Base-by-base conservation (phyloP, 1,140 invertebrate species). In the Phthorimaea operculella region DNA sequence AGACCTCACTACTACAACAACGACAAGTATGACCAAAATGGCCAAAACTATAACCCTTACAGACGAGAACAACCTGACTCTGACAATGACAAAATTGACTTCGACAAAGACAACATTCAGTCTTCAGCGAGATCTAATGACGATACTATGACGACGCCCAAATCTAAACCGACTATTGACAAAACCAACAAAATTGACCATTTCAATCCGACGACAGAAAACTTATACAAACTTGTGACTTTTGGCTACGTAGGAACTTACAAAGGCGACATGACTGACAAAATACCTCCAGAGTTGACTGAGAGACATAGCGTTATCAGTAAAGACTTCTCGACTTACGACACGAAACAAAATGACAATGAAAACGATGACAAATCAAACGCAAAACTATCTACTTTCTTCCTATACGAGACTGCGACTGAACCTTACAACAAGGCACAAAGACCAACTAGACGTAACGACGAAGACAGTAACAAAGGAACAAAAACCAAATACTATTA, bases 401-500 rank as follows among this genome's bases (percentile, higher is more conserved):
- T 74, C 53, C 49, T 72, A 14, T 79, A 79, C 50, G 82, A 85
- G 33, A 76, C 79, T 16, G 76, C 72, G 14, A 85, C 83, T 6
- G 75, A 72, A 66, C 79, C 79, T 15, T 83, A 79, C 55, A 57
- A 10, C 9, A 79, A 73, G 51, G 66, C 66, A 52, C 62, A 70
- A 34, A 68, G 79, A 76, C 76, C 78, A 51, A 83, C 76, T 2
- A 65, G 78, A 79, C 72, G 71, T 21, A 67, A 81, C 51, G 80
- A 82, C 44, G 75, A 79, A 42, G 63, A 68, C 21, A 34, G 52
- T 58, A 57, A 57, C 54, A 59, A 56, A 69, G 64, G 70, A 34
- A 59, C 51, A 11, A 74, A 72, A 50, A 66, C 60, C 45, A 86
- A 88, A 65, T 88, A 87, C 67, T 89, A 87, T 64, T 89, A 87